Base-by-base conservation (phyloP, 2,888 invertebrate species). In the Euclidia mi region DNA sequence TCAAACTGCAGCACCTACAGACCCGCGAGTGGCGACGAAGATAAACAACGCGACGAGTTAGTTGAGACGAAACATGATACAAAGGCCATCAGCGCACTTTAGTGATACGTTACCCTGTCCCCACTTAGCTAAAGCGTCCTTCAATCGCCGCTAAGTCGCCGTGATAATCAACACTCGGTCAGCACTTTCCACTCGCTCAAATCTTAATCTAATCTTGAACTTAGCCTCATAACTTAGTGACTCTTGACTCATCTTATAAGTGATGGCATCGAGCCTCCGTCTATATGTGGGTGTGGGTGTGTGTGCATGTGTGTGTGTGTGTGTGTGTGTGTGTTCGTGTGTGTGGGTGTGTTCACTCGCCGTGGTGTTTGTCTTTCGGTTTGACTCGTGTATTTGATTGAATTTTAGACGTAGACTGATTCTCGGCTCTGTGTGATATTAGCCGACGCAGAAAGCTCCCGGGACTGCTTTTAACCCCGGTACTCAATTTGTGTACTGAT, bases 121-220 rank as follows among this genome's bases (percentile, higher is more conserved):
- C 38, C 53, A 56, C 61, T 61, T 56, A 58, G 20, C 34, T 7
- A 12, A 56, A 61, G 68, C 45, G 46, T 45, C 31, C 40, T 66
- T 71, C 50, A 71, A 58, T 66, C 56, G 53, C 42, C 60, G 50
- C 37, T 53, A 56, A 69, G 55, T 28, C 2, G 48, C 35, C 2
- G 12, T 4, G 41, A 11, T 49, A 37, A 25, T 38, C 28, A 42
- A 38, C 50, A 20, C 50, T 7, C 41, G 71, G 55, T 66, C 67
- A 70, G 43, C 52, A 29, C 41, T 61, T 29, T 50, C 15, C 53
- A 17, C 12, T 25, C 41, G 32, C 32, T 61, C 29, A 61, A 60
- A 56, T 53, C 25, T 56, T 65, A 53, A 70, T 64, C 38, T 31
- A 20, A 38, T 56, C 56, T 59, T 46, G 31, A 40, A 18, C 11